Conservation (phyloP, 2,113 vertebrate species). For the Meles meles region DNA sequence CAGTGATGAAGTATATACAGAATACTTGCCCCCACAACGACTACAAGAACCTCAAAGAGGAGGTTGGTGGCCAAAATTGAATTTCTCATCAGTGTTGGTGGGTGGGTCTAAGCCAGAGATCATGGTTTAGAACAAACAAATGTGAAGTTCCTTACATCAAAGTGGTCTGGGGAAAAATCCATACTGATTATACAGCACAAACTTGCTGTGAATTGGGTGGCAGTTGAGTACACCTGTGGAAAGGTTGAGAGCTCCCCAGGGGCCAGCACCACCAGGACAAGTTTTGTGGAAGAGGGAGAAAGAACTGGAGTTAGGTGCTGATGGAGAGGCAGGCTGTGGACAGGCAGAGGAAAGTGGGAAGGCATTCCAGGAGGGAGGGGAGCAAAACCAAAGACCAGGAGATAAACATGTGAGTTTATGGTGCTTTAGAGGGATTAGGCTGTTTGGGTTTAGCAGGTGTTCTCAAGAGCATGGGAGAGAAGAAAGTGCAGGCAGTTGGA, state of each 20-base stretch:
- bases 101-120: not conserved
- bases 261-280: not conserved
- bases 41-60: not conserved
- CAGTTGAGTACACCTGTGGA: not conserved
- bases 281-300: not conserved
- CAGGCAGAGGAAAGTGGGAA: not conserved
- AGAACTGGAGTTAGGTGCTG: not conserved
- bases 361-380: not conserved
- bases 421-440: not conserved
- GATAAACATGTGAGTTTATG: not conserved
- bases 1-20: not conserved
- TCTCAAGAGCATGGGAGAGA: not conserved
- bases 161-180: slow-evolving; percentile 3
- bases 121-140: not conserved
- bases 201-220: not conserved
- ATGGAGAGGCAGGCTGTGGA: not conserved
- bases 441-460: not conserved
- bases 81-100: not conserved
- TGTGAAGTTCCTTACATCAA: not conserved
- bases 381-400: not conserved
- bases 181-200: not conserved
- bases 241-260: not conserved
- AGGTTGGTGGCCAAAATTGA: not conserved
- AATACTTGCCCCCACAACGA: not conserved
- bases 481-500: not conserved